phyloP scores from a whole-genome alignment of 2,888 invertebrate species.

The Hybos culiciformis region DNA sequence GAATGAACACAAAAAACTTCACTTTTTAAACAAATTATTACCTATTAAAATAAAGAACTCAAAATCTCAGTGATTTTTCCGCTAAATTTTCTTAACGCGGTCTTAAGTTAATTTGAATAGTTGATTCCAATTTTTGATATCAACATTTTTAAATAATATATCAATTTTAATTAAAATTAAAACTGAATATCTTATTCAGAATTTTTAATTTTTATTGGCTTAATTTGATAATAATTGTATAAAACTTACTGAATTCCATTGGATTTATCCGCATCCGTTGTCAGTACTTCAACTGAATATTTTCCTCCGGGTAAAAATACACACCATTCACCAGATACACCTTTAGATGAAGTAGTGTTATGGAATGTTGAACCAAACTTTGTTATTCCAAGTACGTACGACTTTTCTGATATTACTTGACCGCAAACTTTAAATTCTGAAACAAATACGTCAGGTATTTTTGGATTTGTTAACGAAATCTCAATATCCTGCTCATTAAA shows the following conservation, averaged over 20 bases:
- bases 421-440: slow-evolving; percentile 57
- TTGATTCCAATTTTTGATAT: too few relatives aligned
- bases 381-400: slow-evolving; percentile 40
- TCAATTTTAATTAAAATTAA: too few relatives aligned
- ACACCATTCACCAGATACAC: slow-evolving; percentile 58
- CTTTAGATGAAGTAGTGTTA: slow-evolving; percentile 31
- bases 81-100: too few relatives aligned
- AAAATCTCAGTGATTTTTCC: too few relatives aligned
- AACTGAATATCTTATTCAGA: background rate
- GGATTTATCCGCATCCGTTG: slow-evolving; percentile 50
- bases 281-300: slow-evolving; percentile 57
- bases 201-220: too few relatives aligned
- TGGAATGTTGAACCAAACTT: slow-evolving; percentile 35
- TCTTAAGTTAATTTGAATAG: too few relatives aligned
- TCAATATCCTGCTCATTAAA: slow-evolving; percentile 47
- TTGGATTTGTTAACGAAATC: slow-evolving; percentile 47
- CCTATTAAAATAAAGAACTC: too few relatives aligned
- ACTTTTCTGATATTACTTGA: slow-evolving; percentile 41
- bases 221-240: background rate
- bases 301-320: slow-evolving; percentile 55
- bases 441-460: slow-evolving; percentile 49
- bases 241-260: slow-evolving; percentile 56
- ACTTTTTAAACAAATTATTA: too few relatives aligned
- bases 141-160: background rate
- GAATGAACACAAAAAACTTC: too few relatives aligned